Conservation (phyloP, 2,113 vertebrate species). For the Myrmecobius fasciatus region DNA sequence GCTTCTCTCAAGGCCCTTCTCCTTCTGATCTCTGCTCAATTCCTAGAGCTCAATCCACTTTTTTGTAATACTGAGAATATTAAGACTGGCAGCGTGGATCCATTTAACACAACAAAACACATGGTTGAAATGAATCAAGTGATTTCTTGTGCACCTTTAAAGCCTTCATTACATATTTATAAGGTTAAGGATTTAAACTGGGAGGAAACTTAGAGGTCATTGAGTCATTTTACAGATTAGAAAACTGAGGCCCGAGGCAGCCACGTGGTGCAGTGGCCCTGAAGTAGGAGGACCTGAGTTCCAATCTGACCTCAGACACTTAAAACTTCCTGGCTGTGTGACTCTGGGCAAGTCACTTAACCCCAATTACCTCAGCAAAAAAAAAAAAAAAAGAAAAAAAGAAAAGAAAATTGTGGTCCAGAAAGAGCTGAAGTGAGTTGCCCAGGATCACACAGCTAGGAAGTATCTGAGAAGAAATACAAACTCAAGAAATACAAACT, state of each 20-base stretch:
- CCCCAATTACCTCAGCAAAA: no score
- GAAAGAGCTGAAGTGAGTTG: not conserved
- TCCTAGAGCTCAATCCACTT: not conserved
- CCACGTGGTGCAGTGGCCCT: no score
- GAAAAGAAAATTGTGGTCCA: not conserved
- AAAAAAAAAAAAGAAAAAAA: no score
- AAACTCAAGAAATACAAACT: not conserved
- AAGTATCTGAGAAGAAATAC: not conserved
- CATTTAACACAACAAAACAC: not conserved
- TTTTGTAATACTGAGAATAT: not conserved
- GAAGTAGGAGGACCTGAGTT: no score
- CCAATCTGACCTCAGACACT: no score
- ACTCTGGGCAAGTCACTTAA: no score
- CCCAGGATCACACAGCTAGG: not conserved
- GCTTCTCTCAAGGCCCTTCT: not conserved
- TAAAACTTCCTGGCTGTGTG: no score
- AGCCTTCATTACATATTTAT: not conserved
- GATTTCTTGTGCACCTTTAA: not conserved
- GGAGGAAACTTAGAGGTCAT: not conserved
- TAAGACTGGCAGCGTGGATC: not conserved
- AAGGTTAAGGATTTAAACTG: not conserved
- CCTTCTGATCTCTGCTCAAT: not conserved
- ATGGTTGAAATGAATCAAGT: not conserved
- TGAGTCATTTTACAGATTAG: not conserved
- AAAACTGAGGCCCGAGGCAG: not conserved